Evolutionary conservation across 2,797 vertebrate genomes (phyloP).

Genomic region (Gastrophryne carolinensis): DNA sequence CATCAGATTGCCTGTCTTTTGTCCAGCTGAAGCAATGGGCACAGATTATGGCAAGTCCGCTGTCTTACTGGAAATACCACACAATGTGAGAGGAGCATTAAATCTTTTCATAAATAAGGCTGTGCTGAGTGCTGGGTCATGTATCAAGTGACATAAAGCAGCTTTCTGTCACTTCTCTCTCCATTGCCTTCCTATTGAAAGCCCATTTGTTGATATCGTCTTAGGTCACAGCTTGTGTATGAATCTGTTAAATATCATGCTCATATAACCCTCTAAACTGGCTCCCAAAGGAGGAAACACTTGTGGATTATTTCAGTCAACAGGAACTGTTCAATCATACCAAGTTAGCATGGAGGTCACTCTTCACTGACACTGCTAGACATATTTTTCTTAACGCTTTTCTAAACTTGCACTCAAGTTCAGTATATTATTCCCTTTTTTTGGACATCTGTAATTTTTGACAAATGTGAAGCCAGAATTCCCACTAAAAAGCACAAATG

Average conservation of each 20-base stretch:
- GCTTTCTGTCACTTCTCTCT: slow-evolving; percentile 50
- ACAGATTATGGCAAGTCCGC: slow-evolving; percentile 8
- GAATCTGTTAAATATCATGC: slow-evolving; percentile 57
- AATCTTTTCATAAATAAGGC: slow-evolving; percentile 47
- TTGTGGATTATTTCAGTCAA: slow-evolving; percentile 58
- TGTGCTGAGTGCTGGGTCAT: slow-evolving; percentile 51
- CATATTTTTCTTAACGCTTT: slow-evolving; percentile 49
- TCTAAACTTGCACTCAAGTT: slow-evolving; percentile 34
- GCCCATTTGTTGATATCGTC: slow-evolving; percentile 48
- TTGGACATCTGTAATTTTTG: slow-evolving; percentile 17
- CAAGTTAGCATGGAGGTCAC: slow-evolving; percentile 45
- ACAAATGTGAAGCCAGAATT: neutral
- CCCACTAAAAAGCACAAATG: neutral
- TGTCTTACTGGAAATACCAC: slow-evolving; percentile 36
- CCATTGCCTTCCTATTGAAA: slow-evolving; percentile 33
- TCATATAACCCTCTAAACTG: slow-evolving; percentile 31
- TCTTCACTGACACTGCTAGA: slow-evolving; percentile 54
- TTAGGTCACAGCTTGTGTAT: slow-evolving; percentile 47
- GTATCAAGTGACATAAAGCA: slow-evolving; percentile 50
- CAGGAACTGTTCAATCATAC: slow-evolving; percentile 62
- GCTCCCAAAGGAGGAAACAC: slow-evolving; percentile 55
- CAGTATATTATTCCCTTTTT: slow-evolving; percentile 28
- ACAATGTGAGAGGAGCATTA: slow-evolving; percentile 42
- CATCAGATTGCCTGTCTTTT: too few relatives aligned
- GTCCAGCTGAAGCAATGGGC: neutral